phyloP scores from a whole-genome alignment of 1,140 invertebrate species.

The Galleria mellonella region DNA sequence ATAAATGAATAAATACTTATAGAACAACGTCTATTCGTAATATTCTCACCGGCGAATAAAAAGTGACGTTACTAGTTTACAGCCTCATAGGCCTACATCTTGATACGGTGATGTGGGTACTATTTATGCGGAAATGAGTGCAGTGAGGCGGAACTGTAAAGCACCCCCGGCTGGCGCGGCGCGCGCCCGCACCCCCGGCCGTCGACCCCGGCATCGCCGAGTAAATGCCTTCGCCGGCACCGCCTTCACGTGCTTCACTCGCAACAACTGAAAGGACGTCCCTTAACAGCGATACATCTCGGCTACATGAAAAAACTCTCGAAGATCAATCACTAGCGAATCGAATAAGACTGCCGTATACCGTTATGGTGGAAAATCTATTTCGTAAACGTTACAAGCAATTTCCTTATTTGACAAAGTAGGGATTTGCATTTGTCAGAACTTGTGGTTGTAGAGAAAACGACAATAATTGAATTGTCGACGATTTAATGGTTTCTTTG shows the following conservation, averaged over 20 bases:
- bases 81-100: conserved; percentile 40
- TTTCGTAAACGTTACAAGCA: too few relatives aligned
- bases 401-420: too few relatives aligned
- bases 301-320: conserved; percentile 21
- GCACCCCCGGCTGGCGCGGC: conserved; percentile 27
- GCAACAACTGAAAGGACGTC: too few relatives aligned
- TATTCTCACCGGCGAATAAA: conserved; percentile 6
- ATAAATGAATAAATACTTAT: too few relatives aligned
- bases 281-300: conserved; percentile 13
- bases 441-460: too few relatives aligned
- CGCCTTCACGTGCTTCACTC: not conserved
- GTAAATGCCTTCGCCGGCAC: too few relatives aligned
- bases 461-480: too few relatives aligned
- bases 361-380: conserved; percentile 8
- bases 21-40: too few relatives aligned
- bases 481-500: too few relatives aligned
- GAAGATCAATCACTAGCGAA: conserved; percentile 26
- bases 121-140: conserved; percentile 72
- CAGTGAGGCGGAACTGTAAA: conserved; percentile 67
- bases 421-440: too few relatives aligned
- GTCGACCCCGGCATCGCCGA: conserved; percentile 41
- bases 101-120: conserved; percentile 46
- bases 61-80: conserved; percentile 7
- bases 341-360: too few relatives aligned
- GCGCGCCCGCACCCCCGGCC: conserved; percentile 42